Conservation (phyloP, 2,113 vertebrate genomes). For the Phalacrocorax carbo region DNA sequence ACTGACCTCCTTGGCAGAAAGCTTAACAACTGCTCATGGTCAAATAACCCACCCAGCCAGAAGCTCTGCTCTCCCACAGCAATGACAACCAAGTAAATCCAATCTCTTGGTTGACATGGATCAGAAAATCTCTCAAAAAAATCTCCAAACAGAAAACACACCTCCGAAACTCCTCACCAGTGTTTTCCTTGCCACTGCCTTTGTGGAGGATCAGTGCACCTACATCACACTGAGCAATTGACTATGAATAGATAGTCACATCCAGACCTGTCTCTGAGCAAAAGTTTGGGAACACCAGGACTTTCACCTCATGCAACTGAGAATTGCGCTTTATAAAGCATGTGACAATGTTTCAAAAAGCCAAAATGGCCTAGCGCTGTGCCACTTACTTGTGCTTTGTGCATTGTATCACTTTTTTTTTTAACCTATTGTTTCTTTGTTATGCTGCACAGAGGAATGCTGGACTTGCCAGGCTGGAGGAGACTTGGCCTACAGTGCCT, state of each 20-base stretch:
- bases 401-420: neutral
- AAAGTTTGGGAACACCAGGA: neutral
- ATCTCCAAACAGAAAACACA: neutral
- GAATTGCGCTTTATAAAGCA: neutral
- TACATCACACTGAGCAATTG: neutral
- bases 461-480: neutral
- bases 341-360: neutral
- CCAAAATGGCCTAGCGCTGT: rapidly evolving
- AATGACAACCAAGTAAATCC: neutral
- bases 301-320: neutral
- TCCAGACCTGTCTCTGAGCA: neutral
- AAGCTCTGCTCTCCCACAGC: neutral
- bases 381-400: neutral
- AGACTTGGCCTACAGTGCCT: neutral
- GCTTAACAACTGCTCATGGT: neutral
- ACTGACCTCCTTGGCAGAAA: neutral
- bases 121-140: neutral
- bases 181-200: neutral
- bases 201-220: neutral
- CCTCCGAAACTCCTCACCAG: neutral
- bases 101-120: neutral
- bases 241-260: neutral
- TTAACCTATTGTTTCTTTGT: neutral
- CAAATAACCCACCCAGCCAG: neutral
- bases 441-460: neutral